Conservation (phyloP, 1,140 invertebrate species). For the Plodia interpunctella region DNA sequence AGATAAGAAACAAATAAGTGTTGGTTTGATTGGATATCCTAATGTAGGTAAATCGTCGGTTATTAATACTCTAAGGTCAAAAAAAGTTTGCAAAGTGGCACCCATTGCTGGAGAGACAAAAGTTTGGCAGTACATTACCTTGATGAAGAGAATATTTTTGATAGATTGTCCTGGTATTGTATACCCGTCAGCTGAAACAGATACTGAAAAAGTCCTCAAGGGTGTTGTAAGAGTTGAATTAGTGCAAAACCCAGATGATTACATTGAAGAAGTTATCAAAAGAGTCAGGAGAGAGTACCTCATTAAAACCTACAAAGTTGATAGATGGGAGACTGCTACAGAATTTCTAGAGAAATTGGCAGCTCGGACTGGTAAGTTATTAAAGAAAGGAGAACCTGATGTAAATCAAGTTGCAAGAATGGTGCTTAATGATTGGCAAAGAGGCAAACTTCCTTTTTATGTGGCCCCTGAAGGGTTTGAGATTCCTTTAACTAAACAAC, state of each 20-base stretch:
- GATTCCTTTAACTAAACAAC: conserved; percentile 74
- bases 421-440: conserved; percentile 99
- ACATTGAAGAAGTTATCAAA: conserved; percentile 91
- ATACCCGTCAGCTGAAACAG: conserved; percentile 94
- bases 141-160: conserved; percentile 98
- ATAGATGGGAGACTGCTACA: conserved; percentile 85
- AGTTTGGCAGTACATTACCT: conserved; percentile 99
- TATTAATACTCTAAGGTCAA: conserved; percentile 96
- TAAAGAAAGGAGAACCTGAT: conserved; percentile 98
- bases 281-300: conserved; percentile 95
- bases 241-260: conserved; percentile 96
- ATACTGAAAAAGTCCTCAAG: conserved; percentile 97
- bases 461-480: conserved; percentile 89
- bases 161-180: conserved; percentile 99
- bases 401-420: conserved; percentile 92
- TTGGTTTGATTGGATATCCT: conserved; percentile 99
- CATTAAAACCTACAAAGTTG: conserved; percentile 93
- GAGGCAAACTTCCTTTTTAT: conserved; percentile 97
- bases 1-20: conserved; percentile 98
- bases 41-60: conserved; percentile 99
- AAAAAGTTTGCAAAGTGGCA: conserved; percentile 98
- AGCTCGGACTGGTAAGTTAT: conserved; percentile 89
- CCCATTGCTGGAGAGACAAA: conserved; percentile 99
- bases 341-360: conserved; percentile 97
- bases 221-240: conserved; percentile 97